phyloP scores from a whole-genome alignment of 2,888 invertebrate species.

The Drosophila mettleri region DNA sequence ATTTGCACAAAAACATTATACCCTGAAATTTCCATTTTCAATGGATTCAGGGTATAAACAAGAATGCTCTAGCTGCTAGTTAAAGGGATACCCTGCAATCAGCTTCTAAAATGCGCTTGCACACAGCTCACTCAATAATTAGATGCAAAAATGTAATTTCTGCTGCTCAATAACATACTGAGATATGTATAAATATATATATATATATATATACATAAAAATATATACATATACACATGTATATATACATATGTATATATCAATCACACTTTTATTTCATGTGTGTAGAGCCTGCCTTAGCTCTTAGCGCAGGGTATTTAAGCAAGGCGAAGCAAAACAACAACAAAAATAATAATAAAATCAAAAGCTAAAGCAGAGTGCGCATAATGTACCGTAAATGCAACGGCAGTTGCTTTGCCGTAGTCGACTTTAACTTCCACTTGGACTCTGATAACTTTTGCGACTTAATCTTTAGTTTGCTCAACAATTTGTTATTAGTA shows the following conservation, averaged over 20 bases:
- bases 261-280: background rate
- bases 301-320: constrained; percentile 4
- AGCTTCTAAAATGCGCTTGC: background rate
- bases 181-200: background rate
- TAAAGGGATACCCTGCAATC: constrained; percentile 16
- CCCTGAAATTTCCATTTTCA: too few relatives aligned
- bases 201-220: background rate
- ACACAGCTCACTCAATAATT: background rate
- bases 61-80: background rate
- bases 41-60: too few relatives aligned
- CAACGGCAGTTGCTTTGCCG: background rate
- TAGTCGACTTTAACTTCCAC: constrained; percentile 9
- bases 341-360: constrained; percentile 11
- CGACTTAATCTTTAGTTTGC: background rate
- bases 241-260: background rate
- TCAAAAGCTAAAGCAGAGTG: constrained; percentile 26
- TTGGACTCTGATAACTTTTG: background rate
- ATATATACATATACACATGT: too few relatives aligned
- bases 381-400: constrained; percentile 35
- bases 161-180: background rate
- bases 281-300: background rate
- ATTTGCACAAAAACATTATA: too few relatives aligned
- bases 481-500: background rate
- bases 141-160: background rate
- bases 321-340: constrained; percentile 14